Conservation (phyloP, 2,797 vertebrate species). For the Nothura maculosa region DNA sequence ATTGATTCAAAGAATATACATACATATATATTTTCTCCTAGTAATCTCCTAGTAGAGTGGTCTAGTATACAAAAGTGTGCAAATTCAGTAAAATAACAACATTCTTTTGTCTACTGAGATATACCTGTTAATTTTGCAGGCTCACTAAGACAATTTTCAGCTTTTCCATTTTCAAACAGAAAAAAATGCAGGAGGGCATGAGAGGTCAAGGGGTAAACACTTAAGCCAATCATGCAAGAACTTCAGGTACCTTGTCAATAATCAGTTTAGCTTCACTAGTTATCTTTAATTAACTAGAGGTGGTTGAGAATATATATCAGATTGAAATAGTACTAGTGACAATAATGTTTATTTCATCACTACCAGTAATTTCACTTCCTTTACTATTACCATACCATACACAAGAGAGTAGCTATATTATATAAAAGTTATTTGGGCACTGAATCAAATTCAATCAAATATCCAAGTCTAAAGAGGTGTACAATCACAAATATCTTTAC, state of each 20-base stretch:
- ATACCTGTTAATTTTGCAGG: not conserved
- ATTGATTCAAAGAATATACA: not conserved
- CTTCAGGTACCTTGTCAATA: not conserved
- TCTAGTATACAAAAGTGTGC: not conserved
- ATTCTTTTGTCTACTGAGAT: too few relatives aligned
- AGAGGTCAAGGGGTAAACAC: not conserved
- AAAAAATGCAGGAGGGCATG: not conserved
- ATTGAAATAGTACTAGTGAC: not conserved
- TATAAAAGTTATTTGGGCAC: not conserved
- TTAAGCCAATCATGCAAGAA: too few relatives aligned
- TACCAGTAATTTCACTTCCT: not conserved
- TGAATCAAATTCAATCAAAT: not conserved
- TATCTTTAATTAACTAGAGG: not conserved
- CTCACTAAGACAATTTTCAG: not conserved
- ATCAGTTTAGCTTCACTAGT: not conserved
- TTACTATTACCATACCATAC: not conserved
- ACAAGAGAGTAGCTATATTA: not conserved
- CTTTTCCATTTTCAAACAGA: not conserved
- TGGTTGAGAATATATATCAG: not conserved
- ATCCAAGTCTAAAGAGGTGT: not conserved
- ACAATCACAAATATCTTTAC: not conserved
- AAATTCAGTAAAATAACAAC: not conserved
- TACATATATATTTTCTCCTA: too few relatives aligned
- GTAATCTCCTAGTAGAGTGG: not conserved
- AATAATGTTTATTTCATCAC: not conserved